Evolutionary conservation across 2,888 invertebrate species (phyloP).

Genomic region (Trichopoda pennipes): DNA sequence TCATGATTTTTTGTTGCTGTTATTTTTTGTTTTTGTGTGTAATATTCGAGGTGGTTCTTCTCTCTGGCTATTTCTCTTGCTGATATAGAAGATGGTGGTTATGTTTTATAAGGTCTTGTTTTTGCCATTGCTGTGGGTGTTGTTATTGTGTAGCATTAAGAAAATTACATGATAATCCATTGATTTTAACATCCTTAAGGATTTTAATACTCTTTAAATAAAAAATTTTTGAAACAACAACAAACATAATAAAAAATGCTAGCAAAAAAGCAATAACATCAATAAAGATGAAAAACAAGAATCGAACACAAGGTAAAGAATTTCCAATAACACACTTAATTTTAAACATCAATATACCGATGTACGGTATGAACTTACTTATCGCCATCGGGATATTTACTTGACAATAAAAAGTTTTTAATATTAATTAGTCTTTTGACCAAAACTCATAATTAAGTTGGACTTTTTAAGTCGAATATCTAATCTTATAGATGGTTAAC

Average conservation of each 20-base stretch:
- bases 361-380: too few species aligned
- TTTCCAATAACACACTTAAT: neutral
- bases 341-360: too few species aligned
- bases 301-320: constrained; percentile 19
- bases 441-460: too few species aligned
- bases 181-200: constrained; percentile 69
- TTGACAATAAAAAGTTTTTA: too few species aligned
- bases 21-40: neutral
- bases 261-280: constrained; percentile 12
- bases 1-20: too few species aligned
- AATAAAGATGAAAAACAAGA: constrained; percentile 18
- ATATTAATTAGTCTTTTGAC: too few species aligned
- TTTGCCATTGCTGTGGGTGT: constrained; percentile 56
- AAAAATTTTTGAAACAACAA: too few species aligned
- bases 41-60: constrained; percentile 43
- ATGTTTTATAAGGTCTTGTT: constrained; percentile 1
- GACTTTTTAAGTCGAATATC: too few species aligned
- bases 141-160: constrained; percentile 69
- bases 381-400: too few species aligned
- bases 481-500: too few species aligned
- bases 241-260: constrained; percentile 37
- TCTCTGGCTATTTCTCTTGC: constrained; percentile 34
- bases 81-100: constrained; percentile 14
- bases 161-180: constrained; percentile 72
- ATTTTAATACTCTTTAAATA: constrained; percentile 59